A percentile compares a stretch with the other conserved stretches of the same genome.
phyloP scores from a whole-genome alignment of 2,113 vertebrate genomes.

The Semnopithecus entellus region DNA sequence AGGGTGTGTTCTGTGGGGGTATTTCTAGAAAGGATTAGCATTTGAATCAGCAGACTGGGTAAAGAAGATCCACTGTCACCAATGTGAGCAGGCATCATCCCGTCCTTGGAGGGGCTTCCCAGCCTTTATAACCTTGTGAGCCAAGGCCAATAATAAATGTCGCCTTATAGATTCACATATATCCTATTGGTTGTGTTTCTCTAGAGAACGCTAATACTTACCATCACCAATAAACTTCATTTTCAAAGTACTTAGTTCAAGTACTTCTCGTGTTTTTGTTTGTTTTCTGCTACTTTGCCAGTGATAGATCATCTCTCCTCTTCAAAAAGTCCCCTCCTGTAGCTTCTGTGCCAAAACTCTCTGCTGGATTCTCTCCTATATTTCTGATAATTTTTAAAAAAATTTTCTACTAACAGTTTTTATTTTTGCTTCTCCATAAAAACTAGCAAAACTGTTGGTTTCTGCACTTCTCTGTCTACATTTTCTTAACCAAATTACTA shows the following conservation, averaged over 20 bases:
- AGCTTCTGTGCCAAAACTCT: neutral
- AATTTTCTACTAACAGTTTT: neutral
- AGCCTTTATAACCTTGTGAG: neutral
- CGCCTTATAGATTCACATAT: neutral
- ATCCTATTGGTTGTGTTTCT: neutral
- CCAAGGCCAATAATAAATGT: neutral
- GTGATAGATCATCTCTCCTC: neutral
- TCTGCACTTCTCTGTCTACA: neutral
- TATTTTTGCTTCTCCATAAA: neutral
- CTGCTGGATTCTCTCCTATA: neutral
- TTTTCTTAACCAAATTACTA: neutral
- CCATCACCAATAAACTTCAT: neutral
- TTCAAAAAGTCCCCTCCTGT: neutral
- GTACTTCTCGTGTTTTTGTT: neutral
- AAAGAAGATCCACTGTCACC: neutral
- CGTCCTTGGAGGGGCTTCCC: no score
- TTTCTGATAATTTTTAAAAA: fast-evolving
- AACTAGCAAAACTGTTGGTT: neutral
- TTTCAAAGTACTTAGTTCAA: neutral
- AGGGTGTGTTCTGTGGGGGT: neutral
- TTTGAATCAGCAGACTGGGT: no score
- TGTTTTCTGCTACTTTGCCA: neutral
- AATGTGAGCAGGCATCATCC: neutral
- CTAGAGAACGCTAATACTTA: neutral
- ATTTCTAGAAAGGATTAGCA: neutral